A percentile compares a stretch with the other conserved stretches of the same genome.
These are phyloP conservation scores for Harpegnathos saltator DNA, from an alignment of 1,140 invertebrate species.

Conservation along the genomic window DNA sequence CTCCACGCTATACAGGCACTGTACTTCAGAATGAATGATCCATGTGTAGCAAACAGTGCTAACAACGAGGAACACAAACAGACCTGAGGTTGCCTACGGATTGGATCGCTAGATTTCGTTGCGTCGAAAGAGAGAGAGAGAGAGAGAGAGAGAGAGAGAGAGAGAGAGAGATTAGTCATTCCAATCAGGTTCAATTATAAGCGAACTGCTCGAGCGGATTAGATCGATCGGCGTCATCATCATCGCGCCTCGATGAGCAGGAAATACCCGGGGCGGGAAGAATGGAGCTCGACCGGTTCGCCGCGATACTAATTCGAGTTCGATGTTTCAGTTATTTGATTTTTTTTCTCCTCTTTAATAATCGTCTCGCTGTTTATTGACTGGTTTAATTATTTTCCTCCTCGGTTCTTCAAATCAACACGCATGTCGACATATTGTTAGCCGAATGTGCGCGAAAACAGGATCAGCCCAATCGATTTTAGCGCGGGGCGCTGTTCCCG, in stretches of 20 bases:
- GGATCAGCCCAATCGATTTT: slow-evolving; percentile 24
- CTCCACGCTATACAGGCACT: slow-evolving; percentile 11
- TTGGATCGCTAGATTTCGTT: slow-evolving; percentile 71
- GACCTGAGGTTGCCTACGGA: slow-evolving; percentile 57
- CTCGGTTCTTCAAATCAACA: slow-evolving; percentile 26
- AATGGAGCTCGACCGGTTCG: neutral
- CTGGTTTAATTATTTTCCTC: slow-evolving; percentile 8
- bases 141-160: too few species aligned
- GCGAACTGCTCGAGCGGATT: slow-evolving; percentile 60
- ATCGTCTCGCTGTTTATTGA: too few species aligned
- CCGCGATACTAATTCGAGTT: slow-evolving; percentile 20
- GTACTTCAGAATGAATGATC: slow-evolving; percentile 64
- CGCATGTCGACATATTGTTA: slow-evolving; percentile 24
- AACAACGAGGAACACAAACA: slow-evolving; percentile 68
- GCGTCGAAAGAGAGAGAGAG: too few species aligned
- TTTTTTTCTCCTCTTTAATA: too few species aligned
- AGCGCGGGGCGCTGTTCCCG: slow-evolving; percentile 2
- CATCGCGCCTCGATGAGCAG: slow-evolving; percentile 51
- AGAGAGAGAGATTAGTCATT: slow-evolving; percentile 71
- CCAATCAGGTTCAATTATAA: slow-evolving; percentile 47
- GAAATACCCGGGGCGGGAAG: slow-evolving; percentile 32
- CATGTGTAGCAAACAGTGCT: slow-evolving; percentile 63
- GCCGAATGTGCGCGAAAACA: slow-evolving; percentile 33
- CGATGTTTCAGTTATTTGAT: neutral
- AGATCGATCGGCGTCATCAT: slow-evolving; percentile 67